Evolutionary conservation across 2,888 invertebrate genomes (phyloP), one percentile per base, ranked within the genome.

Genomic region (Pammene aurita): DNA sequence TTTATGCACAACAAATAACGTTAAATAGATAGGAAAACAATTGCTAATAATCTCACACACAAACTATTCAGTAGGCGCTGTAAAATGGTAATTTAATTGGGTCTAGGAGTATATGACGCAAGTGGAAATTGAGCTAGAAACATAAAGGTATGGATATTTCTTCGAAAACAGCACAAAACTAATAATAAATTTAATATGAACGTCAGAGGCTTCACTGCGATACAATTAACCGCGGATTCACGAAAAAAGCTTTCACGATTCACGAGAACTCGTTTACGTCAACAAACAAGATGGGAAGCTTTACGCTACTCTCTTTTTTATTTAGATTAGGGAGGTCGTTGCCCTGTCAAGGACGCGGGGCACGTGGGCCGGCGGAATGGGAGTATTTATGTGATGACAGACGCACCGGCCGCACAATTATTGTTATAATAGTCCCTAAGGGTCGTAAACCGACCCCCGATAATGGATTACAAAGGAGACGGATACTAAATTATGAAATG

Each of bases 281-380:
- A 91, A 90, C 89, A 91, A 91, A 91, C 87, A 85, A 85, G 85
- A 85, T 80, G 84, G 76, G 80, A 90, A 86, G 81, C 74, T 80
- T 81, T 80, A 80, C 82, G 78, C 82, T 83, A 81, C 80, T 80
- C 84, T 76, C 84, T 83, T 84, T 83, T 86, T 82, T 83, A 85
- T 86, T 83, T 79, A 79, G 77, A 79, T 78, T 72, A 74, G 72
- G 73, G 78, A 88, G 91, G 86, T 90, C 89, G 83, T 82, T 81
- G 86, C 89, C 89, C 86, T 82, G 82, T 74, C 89, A 91, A 92
- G 92, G 92, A 90, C 92, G 88, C 80, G 69, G 75, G 84, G 81
- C 92, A 90, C 89, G 90, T 90, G 91, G n/a, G 87, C 81, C 77
- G 80, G 81, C 71, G 56, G 67, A 72, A 82, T 80, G 81, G 78